Evolutionary conservation across 2,797 vertebrate genomes (phyloP), one percentile per base, ranked within the genome.

Genomic region (Acanthurus leucopareius): DNA sequence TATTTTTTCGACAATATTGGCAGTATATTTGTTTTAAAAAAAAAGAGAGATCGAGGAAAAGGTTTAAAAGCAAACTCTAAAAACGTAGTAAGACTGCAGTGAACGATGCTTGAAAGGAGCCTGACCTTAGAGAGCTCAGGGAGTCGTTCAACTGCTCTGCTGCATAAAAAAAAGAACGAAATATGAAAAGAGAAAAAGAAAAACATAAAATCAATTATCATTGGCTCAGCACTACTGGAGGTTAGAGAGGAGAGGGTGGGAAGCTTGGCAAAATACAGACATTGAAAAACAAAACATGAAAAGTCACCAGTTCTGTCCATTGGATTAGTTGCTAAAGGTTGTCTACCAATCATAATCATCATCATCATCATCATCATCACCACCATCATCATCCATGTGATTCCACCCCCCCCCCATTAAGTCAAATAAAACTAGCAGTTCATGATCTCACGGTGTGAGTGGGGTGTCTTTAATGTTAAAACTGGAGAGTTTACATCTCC

Each of bases 381-480:
- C 25, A 25, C 25, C 59, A 59, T 61, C 62, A 35, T 58, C 66
- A 67, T 80, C 57, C 0, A 25, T 61, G 52, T 64, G 74, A 73
- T 76, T 70, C 81, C 10, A 3, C 14, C n/a, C 10, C 5, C 14
- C n/a, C 49, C 71, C 65, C 68, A 38, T 73, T 32, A 64, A 67
- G 69, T 91, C 77, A 80, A 86, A 86, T 45, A 67, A 74, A 84
- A 28, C 57, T 69, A 65, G 38, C 69, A 94, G 92, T 93, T 92
- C 90, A 89, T 93, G 93, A 96, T 94, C 86, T 94, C 87, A 89
- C 94, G 96, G 95, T 86, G 73, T 91, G 88, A 92, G 90, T 61
- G 68, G 63, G 63, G 63, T 22, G 60, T 80, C 75, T 71, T 71
- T 77, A 87, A 81, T 4, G 73, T 53, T 69, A 42, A 68, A 77